Base-by-base conservation (phyloP, 1,140 invertebrate species). In the Rhizoglyphus robini region DNA sequence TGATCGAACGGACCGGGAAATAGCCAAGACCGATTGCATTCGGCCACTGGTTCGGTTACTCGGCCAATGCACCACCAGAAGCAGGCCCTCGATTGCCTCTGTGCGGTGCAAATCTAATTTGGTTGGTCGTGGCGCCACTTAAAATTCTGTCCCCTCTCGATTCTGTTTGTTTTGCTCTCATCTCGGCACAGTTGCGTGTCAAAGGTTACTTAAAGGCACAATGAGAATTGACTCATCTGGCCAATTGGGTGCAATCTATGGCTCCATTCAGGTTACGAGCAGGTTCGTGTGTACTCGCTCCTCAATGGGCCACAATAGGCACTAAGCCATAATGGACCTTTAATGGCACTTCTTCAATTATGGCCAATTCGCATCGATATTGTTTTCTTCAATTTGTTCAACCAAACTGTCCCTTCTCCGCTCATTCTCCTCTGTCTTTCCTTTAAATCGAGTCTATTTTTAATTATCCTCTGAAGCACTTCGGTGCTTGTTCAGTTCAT, bases 281-380 rank as follows among this genome's bases (percentile, higher is more conserved):
- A 54, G 23, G 31, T 32, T 32, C 23, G 20, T 54, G 23, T 54
- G 8, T 23, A 27, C 23, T 54, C 5, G 23, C 23, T 15, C 23
- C 51, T 46, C 41, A 15, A 15, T 46, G 15, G 41, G 51, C 20
- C 20, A 8, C 51, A 54, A 8, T 54, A 5, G 8, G 8, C 51
- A 8, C 51, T 54, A 54, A 54, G 51, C 51, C 51, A 20, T 54
- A 54, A 54, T 54, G 51, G 51, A 20, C 51, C 51, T 54, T 54
- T 54, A 54, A 54, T 54, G 51, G 31, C 51, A 54, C 51, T 54
- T 54, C 23, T 20, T 8, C 51, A 8, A 54, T 54, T 54, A 54
- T 54, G 23, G 51, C 51, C 51, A 8, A 20, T 54, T 32, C 23
- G n/a, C n/a, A n/a, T n/a, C n/a, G n/a, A n/a, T n/a, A n/a, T 41